phyloP scores from a whole-genome alignment of 2,797 vertebrate genomes.

The Premnoplex brunnescens region DNA sequence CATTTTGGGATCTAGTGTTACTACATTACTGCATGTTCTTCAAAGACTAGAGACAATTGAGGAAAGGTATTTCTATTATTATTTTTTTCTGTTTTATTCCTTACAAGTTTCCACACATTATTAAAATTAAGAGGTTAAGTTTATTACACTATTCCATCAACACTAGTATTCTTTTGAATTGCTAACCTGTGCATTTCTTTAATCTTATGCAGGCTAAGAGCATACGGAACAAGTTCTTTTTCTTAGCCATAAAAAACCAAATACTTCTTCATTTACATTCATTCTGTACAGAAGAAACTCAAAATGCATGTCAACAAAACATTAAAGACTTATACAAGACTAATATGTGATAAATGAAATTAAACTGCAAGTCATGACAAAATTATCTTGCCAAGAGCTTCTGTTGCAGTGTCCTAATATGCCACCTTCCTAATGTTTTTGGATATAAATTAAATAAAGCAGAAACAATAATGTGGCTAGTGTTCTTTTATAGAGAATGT shows the following conservation, averaged over 20 bases:
- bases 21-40: not conserved
- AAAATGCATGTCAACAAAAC: not conserved
- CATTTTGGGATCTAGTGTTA: not conserved
- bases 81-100: not conserved
- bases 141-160: not conserved
- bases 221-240: not conserved
- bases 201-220: not conserved
- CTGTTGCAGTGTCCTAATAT: not conserved
- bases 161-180: not conserved
- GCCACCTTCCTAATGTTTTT: not conserved
- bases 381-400: not conserved
- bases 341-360: not conserved
- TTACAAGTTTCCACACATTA: not conserved
- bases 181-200: not conserved
- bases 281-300: not conserved
- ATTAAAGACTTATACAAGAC: not conserved
- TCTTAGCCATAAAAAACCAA: not conserved
- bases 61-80: not conserved
- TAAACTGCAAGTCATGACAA: not conserved
- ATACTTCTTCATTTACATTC: conserved; percentile 7
- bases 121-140: not conserved
- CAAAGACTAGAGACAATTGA: not conserved
- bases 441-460: not conserved
- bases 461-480: not conserved
- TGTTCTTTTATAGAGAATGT: not conserved